Base-by-base conservation (phyloP, 2,888 invertebrate species). In the Leptopterna dolabrata region DNA sequence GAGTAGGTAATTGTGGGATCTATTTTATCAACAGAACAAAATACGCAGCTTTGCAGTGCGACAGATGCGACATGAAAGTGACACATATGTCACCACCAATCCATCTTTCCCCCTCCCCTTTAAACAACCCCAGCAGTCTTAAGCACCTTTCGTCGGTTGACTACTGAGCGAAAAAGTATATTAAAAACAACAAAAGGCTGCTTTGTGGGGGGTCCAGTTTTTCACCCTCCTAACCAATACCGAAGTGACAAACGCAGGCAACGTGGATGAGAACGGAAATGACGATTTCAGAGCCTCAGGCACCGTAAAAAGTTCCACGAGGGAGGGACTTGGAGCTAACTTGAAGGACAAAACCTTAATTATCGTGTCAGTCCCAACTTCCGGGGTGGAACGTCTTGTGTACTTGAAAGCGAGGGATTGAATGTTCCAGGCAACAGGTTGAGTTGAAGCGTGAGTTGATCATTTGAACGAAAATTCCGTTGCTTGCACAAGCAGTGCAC, bases 71-170 rank as follows among this genome's bases (percentile, higher is more conserved):
- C 14, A 16, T 73, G 73, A 73, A 73, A 73, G 36, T 73, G 73
- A 73, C 73, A 73, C 73, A 73, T 73, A 73, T 73, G 73, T 73
- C 73, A 73, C 73, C 30, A 73, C 73, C 73, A 73, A 73, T 73
- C 16, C 73, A 16, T 73, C 16, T 36, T 16, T 36, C 19, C 36
- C 73, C 41, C 73, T 41, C 36, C 1, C 73, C 16, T 16, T 41
- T 63, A 24, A 7, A 63, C 19, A 63, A 24, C 63, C 63, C 63
- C 63, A 51, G 51, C 19, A 63, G 63, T 63, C 73, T 73, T 73
- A 73, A 70, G 36, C 73, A 73, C 73, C 73, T 73, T 19, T 30
- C 73, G 14, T 36, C 29, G 24, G n/a, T 6, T 19, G 70, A 3
- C 70, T 2, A 19, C 19, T 24, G 19, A 73, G n/a, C 36, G 73